A percentile compares a stretch with the other conserved stretches of the same genome.
These are phyloP conservation scores for Phymorhynchus buccinoides DNA, from an alignment of 1,140 invertebrate species.

Conservation along the genomic window DNA sequence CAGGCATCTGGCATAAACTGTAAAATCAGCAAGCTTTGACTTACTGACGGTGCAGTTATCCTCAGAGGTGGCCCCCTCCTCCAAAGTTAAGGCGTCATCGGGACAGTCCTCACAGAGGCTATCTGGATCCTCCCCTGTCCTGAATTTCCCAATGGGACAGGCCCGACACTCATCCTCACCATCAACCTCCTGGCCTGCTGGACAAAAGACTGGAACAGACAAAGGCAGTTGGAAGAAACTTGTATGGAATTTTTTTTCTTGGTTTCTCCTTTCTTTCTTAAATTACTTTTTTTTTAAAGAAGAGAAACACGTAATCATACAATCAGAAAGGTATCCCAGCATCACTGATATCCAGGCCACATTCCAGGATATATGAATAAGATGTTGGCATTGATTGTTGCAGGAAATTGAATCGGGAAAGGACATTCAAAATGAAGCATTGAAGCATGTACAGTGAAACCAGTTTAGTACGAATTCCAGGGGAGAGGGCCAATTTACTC, in stretches of 20 bases:
- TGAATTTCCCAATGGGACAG: slow-evolving; percentile 28
- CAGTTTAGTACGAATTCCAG: no score
- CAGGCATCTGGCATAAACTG: background rate
- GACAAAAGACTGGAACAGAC: slow-evolving; percentile 37
- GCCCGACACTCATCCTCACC: slow-evolving; percentile 8
- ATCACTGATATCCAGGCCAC: no score
- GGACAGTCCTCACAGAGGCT: slow-evolving; percentile 31
- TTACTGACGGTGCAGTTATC: slow-evolving; percentile 39
- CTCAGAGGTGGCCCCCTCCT: background rate
- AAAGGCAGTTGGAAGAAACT: background rate
- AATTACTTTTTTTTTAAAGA: no score
- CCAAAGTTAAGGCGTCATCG: background rate
- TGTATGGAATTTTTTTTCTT: background rate
- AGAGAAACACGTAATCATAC: no score
- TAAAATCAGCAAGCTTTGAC: background rate
- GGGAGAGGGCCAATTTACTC: no score
- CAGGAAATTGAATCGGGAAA: no score
- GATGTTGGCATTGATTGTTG: no score
- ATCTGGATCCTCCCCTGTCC: slow-evolving; percentile 20
- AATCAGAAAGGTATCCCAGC: no score
- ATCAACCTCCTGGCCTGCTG: slow-evolving; percentile 35
- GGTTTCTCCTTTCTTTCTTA: no score
- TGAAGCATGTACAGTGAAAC: no score
- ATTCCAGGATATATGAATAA: no score
- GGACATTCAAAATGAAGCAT: no score